phyloP scores from a whole-genome alignment of 2,797 vertebrate species.

The Xenopus petersii region DNA sequence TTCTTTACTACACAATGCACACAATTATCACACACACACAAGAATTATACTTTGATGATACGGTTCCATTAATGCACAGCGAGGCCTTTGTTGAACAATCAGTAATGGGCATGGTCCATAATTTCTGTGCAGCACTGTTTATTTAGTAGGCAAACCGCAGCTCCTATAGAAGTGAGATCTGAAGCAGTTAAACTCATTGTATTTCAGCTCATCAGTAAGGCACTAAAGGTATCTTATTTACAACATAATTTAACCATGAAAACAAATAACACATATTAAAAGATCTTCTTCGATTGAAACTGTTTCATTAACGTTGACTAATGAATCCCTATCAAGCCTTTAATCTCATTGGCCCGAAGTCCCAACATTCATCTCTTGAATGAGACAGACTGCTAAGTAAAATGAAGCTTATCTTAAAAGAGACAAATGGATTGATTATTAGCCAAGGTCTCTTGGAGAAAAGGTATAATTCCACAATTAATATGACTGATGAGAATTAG shows the following conservation, averaged over 20 bases:
- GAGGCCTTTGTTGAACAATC: too few species aligned
- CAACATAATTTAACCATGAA: constrained; percentile 50
- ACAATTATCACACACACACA: too few species aligned
- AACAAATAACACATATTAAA: constrained; percentile 50
- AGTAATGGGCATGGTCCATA: background rate
- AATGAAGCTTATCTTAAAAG: constrained; percentile 57
- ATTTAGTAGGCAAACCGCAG: background rate
- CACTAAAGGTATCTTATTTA: constrained; percentile 44
- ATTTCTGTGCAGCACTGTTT: background rate
- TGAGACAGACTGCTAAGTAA: constrained; percentile 53
- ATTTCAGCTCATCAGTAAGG: constrained; percentile 32
- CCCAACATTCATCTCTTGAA: constrained; percentile 65
- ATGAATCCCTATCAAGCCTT: constrained; percentile 67
- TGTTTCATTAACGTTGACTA: constrained; percentile 68
- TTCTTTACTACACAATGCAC: too few species aligned
- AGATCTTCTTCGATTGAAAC: constrained; percentile 60
- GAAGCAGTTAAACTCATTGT: constrained; percentile 30
- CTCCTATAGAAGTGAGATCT: background rate
- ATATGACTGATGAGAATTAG: constrained; percentile 49
- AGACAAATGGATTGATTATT: constrained; percentile 59
- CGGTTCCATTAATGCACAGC: too few species aligned
- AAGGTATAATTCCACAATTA: constrained; percentile 51
- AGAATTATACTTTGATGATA: too few species aligned
- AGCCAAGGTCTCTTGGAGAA: constrained; percentile 55
- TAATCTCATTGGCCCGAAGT: constrained; percentile 68